Conservation (phyloP, 2,797 vertebrate genomes). For the Eutrigla gurnardus region DNA sequence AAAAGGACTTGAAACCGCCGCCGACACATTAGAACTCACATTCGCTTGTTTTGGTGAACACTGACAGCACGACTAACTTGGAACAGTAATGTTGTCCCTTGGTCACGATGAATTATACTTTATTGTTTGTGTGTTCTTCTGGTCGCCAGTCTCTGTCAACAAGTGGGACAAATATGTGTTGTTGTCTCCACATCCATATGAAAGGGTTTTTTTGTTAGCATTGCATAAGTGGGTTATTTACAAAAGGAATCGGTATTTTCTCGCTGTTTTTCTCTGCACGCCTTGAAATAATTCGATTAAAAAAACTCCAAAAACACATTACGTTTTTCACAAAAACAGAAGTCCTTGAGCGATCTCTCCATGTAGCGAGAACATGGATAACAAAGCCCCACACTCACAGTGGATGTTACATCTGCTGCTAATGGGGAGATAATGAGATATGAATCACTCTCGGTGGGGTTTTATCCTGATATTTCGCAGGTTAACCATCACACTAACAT, state of each 20-base stretch:
- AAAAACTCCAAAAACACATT: slow-evolving; percentile 27
- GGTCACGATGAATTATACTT: neutral
- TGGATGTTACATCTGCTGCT: slow-evolving; percentile 30
- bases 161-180: slow-evolving; percentile 16
- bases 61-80: neutral
- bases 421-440: slow-evolving; percentile 20
- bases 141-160: slow-evolving; percentile 15
- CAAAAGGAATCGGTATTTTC: slow-evolving; percentile 3
- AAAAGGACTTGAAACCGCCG: slow-evolving; percentile 33
- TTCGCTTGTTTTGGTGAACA: slow-evolving; percentile 25
- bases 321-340: slow-evolving; percentile 2
- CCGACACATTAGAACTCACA: slow-evolving; percentile 12
- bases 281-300: slow-evolving; percentile 29
- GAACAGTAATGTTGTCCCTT: neutral
- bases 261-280: neutral
- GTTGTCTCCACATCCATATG: too few species aligned
- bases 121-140: neutral
- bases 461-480: neutral
- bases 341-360: neutral
- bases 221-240: slow-evolving; percentile 11
- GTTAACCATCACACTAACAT: neutral
- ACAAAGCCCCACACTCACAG: slow-evolving; percentile 12
- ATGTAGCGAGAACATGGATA: neutral
- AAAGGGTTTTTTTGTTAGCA: neutral
- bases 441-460: too few species aligned